These are phyloP conservation scores for Sitta europaea DNA, from an alignment of 2,113 vertebrate genomes.

Conservation along the genomic window DNA sequence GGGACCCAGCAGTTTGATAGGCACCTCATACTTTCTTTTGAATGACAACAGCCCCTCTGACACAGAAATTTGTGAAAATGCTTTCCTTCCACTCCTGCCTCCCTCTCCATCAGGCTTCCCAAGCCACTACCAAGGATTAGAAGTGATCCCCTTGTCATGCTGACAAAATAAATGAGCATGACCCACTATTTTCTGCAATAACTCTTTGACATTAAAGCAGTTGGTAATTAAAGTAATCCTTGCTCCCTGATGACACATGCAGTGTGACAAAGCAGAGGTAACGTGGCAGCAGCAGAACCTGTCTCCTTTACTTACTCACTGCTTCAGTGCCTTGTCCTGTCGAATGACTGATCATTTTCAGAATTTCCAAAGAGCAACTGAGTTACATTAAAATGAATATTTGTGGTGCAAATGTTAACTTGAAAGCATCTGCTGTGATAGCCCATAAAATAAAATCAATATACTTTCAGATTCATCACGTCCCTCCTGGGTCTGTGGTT, in stretches of 20 bases:
- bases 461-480: neutral
- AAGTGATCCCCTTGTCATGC: conserved; percentile 46
- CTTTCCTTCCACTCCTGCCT: neutral
- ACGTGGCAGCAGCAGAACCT: neutral
- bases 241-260: conserved; percentile 20
- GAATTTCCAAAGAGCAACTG: conserved; percentile 8
- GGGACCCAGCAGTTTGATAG: neutral
- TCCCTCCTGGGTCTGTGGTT: neutral
- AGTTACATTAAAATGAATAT: conserved; percentile 12
- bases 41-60: neutral
- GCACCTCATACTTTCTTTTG: neutral
- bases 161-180: conserved; percentile 62
- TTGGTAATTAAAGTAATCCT: conserved; percentile 63
- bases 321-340: conserved; percentile 3
- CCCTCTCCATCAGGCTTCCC: neutral
- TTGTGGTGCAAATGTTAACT: conserved; percentile 7
- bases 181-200: conserved; percentile 38
- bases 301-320: neutral
- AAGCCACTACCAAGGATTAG: neutral
- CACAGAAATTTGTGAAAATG: neutral
- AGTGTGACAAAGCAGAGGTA: conserved; percentile 15
- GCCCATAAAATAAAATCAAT: conserved; percentile 8
- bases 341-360: neutral
- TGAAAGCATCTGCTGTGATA: neutral
- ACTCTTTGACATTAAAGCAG: conserved; percentile 49